phyloP scores from a whole-genome alignment of 2,888 invertebrate species.

The Apodemia duryi region DNA sequence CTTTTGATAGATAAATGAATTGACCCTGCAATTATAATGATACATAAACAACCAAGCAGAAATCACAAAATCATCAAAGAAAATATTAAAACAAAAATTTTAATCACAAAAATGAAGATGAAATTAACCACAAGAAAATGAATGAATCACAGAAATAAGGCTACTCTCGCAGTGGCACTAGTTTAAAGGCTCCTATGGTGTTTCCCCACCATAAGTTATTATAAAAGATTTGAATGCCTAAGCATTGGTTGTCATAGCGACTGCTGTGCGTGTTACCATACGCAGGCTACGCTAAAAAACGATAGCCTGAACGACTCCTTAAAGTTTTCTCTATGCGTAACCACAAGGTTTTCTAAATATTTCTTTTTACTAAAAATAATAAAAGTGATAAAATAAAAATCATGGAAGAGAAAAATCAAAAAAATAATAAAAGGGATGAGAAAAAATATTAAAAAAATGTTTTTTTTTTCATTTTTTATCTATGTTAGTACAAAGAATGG shows the following conservation, averaged over 20 bases:
- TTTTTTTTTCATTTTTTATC: too few relatives aligned
- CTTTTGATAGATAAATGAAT: constrained; percentile 66
- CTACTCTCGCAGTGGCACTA: not conserved
- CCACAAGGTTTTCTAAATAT: too few relatives aligned
- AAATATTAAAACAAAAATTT: constrained; percentile 6
- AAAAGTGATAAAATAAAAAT: too few relatives aligned
- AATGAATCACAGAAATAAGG: not conserved
- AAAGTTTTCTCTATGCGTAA: not conserved
- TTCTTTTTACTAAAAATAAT: too few relatives aligned
- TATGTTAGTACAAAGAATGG: too few relatives aligned
- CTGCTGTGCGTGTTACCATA: too few relatives aligned
- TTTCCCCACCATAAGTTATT: not conserved
- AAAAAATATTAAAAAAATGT: too few relatives aligned
- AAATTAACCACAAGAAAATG: not conserved
- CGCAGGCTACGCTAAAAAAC: not conserved
- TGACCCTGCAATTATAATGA: constrained; percentile 67
- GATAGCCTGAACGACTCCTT: not conserved
- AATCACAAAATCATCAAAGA: constrained; percentile 39
- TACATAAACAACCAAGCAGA: constrained; percentile 61
- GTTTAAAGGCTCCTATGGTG: too few relatives aligned
- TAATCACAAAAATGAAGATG: not conserved
- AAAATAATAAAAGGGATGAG: too few relatives aligned
- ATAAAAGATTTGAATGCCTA: not conserved
- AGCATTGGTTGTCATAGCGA: too few relatives aligned
- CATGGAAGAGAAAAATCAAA: too few relatives aligned